A percentile compares a stretch with the other conserved stretches of the same genome.
Conservation (phyloP, 2,888 invertebrate genomes). For the Panopea generosa region DNA sequence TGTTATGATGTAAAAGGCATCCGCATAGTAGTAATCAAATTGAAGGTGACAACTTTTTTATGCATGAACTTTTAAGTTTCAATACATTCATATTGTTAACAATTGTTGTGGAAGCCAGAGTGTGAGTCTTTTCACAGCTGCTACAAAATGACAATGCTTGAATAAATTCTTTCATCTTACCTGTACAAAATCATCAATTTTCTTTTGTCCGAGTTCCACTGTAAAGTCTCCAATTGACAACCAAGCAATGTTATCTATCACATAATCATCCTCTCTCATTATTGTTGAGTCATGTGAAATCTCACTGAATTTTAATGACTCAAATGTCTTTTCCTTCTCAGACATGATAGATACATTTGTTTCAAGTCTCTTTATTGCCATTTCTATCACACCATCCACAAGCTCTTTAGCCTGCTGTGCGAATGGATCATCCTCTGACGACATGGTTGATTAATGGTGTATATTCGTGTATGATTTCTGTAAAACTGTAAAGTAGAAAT, state of each 20-base stretch:
- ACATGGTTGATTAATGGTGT: constrained; percentile 22
- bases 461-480: no score
- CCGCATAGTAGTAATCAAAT: no score
- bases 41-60: no score
- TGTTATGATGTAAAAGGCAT: no score
- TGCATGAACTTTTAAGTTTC: no score
- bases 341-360: constrained; percentile 71
- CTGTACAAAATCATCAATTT: constrained; percentile 82
- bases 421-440: constrained; percentile 67
- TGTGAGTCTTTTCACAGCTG: no score
- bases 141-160: no score
- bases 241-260: constrained; percentile 83
- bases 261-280: constrained; percentile 76
- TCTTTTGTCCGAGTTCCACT: constrained; percentile 78
- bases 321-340: constrained; percentile 78
- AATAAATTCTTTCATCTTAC: no score
- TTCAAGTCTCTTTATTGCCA: constrained; percentile 79
- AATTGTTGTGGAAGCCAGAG: no score
- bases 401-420: constrained; percentile 77
- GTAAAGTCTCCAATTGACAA: constrained; percentile 82
- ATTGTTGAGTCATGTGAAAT: constrained; percentile 71
- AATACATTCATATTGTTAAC: no score
- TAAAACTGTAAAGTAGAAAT: no score
- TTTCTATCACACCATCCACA: constrained; percentile 81
- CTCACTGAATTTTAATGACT: constrained; percentile 74